Evolutionary conservation across 2,888 invertebrate species (phyloP), one percentile per base, ranked within the genome.

Genomic region (Pollenia amentaria): DNA sequence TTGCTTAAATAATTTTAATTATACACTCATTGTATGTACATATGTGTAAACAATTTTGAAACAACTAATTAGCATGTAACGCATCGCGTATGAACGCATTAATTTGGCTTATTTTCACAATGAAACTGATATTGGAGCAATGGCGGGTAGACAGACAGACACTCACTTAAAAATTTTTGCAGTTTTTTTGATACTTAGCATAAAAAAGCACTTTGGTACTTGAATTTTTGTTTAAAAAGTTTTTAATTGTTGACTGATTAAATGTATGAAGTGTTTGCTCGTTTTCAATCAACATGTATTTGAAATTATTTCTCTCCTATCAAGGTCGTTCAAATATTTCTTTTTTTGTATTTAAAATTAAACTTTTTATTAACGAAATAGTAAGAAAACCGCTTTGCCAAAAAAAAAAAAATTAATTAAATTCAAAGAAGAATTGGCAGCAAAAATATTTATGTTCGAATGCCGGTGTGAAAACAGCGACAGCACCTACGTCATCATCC

Each of bases 281-380:
- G 44, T 60, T 14, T 48, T 14, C 29, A 29, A 40, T 29, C 62
- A 40, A 42, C 12, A 12, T 53, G 7, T 40, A 29, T 80, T 44
- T 12, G 16, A 70, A 79, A 57, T 62, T 72, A 18, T 42, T 40
- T 57, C 16, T 29, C 38, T 38, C 48, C 29, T 29, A 65, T 53
- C 69, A 78, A 85, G 85, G 85, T 69, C 82, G 72, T 48, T 60
- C 51, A 10, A 29, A 42, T 48, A 46, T 46, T 14, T 55, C 29
- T 65, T 44, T 77, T 0, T 76, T 42, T 40, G 2, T 53, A 46
- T 46, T 21, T 60, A 72, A 48, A 46, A 65, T 65, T 57, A 55
- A 65, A 73, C 29, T 57, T 46, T 38, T 12, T 65, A 70, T 73
- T 48, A 73, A 57, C 46, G 55, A 60, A 64, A 55, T 38, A 73